Base-by-base conservation (phyloP, 2,113 vertebrate species). In the Phycodurus eques region DNA sequence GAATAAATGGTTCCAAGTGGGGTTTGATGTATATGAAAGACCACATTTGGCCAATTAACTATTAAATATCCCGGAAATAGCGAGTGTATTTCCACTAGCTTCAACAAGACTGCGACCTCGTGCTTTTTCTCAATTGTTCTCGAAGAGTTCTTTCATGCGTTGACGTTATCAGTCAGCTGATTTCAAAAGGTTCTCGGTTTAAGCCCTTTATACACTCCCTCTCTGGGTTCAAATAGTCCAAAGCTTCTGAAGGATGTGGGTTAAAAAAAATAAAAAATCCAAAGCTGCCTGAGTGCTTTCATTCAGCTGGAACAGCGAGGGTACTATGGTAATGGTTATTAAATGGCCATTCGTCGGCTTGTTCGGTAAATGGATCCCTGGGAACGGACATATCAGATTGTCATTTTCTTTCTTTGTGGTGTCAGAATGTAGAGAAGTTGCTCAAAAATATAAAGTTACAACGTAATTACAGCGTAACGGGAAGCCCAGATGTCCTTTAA, bases 401-500 rank as follows among this genome's bases (percentile, higher is more conserved):
- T 63, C 7, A 12, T 51, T 46, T 61, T 67, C 53, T 61, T 60
- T 62, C 39, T 68, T 61, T 59, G 27, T 13, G 17, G 1, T 5
- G 20, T 44, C 73, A 64, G 66, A 73, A 84, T 85, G 74, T 80
- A 49, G 49, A 27, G 67, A 67, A 71, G 66, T 31, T 46, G 59
- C 47, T 72, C 49, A 71, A 76, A 85, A 82, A 75, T 80, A 22
- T 27, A 15, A 31, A 9, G 31, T 83, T 72, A 75, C 64, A 64
- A 46, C 63, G 44, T 85, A 88, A 90, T 90, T 88, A 81, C 60
- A 78, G 67, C 51, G 74, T 81, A 73, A 84, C 73, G 51, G 73
- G 80, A 82, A 87, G 31, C 59, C 81, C 69, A 15, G 14, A 22
- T 66, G n/a, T 8, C 3, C 13, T n/a, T 14, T 27, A 14, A 66